Percentiles rank a stretch among this genome's conserved stretches.
These are phyloP conservation scores for Machimus rusticus DNA, from an alignment of 2,888 invertebrate species.

Conservation along the genomic window DNA sequence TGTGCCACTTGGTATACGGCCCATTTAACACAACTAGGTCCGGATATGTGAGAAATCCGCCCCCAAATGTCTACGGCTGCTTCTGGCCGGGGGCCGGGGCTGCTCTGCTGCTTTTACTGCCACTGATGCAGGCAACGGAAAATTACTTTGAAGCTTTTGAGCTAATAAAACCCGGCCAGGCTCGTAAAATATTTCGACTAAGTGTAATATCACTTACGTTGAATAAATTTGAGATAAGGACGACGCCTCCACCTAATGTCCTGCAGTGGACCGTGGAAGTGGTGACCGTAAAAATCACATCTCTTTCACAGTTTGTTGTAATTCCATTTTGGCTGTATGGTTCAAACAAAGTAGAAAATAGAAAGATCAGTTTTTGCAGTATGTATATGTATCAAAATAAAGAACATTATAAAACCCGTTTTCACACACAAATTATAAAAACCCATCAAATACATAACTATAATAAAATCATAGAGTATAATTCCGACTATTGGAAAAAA, in stretches of 20 bases:
- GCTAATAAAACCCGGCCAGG: conserved; percentile 27
- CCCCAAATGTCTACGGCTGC: neutral
- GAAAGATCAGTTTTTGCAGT: neutral
- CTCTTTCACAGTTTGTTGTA: neutral
- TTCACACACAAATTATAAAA: no score
- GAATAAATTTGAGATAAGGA: conserved; percentile 35
- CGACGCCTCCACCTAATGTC: neutral
- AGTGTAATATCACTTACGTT: conserved; percentile 37
- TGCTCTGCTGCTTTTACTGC: conserved; percentile 18
- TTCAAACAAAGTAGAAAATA: neutral
- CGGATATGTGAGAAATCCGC: conserved; percentile 35
- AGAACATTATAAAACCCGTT: no score
- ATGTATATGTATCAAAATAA: no score
- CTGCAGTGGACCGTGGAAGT: neutral
- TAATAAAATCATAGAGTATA: no score
- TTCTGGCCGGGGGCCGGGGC: neutral
- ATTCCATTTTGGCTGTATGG: neutral
- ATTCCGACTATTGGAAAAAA: no score
- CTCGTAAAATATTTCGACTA: conserved; percentile 32
- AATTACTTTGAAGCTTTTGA: conserved; percentile 37
- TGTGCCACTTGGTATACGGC: conserved; percentile 35
- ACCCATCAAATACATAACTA: no score
- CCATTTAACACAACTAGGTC: conserved; percentile 38
- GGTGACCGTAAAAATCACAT: conserved; percentile 7
- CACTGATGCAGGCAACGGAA: conserved; percentile 25